phyloP scores from a whole-genome alignment of 2,888 invertebrate genomes.

The Ormyrus labotus region DNA sequence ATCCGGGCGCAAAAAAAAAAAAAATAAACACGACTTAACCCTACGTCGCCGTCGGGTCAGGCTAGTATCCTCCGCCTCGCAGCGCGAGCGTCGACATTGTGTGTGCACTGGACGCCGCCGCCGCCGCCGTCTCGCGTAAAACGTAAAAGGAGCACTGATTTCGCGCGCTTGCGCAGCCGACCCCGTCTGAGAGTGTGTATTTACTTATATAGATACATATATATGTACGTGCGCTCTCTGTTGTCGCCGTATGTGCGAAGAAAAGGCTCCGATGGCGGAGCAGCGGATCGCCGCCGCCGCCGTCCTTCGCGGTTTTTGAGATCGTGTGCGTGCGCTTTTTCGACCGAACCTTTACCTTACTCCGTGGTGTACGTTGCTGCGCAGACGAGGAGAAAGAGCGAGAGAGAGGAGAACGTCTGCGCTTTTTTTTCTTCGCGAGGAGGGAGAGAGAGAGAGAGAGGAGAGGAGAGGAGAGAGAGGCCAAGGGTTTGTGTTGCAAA shows the following conservation, averaged over 20 bases:
- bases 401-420: constrained; percentile 18
- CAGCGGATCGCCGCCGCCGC: background rate
- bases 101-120: constrained; percentile 24
- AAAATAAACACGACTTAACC: constrained; percentile 21
- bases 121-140: constrained; percentile 3
- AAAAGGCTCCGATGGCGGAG: constrained; percentile 12
- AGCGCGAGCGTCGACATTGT: constrained; percentile 6
- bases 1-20: constrained; percentile 4
- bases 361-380: background rate
- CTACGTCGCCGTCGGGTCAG: background rate
- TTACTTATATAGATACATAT: too few species aligned
- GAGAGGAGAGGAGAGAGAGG: too few species aligned
- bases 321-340: background rate
- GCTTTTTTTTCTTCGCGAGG: background rate
- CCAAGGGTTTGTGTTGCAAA: constrained; percentile 9
- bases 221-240: too few species aligned
- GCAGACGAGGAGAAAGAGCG: constrained; percentile 7
- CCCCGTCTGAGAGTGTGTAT: too few species aligned
- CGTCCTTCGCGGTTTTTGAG: background rate
- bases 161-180: too few species aligned
- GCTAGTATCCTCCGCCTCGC: constrained; percentile 10
- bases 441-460: background rate
- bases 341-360: background rate
- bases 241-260: too few species aligned
- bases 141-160: constrained; percentile 12